Percentiles rank a stretch among this genome's conserved stretches.
Evolutionary conservation across 2,113 vertebrate species (phyloP).

Genomic region (Haplochromis vanheusdeni): DNA sequence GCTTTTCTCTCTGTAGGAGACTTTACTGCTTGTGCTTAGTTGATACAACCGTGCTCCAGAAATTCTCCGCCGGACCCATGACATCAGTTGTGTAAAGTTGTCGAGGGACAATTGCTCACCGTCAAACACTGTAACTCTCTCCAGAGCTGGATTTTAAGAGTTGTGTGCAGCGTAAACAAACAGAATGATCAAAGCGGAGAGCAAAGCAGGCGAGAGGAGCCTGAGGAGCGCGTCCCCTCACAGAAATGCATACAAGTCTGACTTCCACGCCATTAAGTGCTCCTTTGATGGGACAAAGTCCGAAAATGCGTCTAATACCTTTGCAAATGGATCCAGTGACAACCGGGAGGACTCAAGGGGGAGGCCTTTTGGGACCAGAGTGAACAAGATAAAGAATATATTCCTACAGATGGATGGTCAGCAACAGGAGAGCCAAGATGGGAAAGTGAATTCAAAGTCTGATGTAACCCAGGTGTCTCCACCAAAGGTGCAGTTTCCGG

Average conservation of each 20-base stretch:
- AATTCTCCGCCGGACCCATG: constrained; percentile 40
- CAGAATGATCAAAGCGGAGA: constrained; percentile 86
- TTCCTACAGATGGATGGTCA: constrained; percentile 88
- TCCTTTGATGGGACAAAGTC: constrained; percentile 82
- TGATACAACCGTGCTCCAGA: constrained; percentile 39
- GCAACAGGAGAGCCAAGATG: constrained; percentile 76
- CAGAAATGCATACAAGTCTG: constrained; percentile 87
- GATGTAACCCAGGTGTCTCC: constrained; percentile 66
- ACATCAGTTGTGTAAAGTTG: constrained; percentile 28
- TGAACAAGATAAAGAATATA: constrained; percentile 91
- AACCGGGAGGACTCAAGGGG: constrained; percentile 76
- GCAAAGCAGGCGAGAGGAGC: constrained; percentile 82
- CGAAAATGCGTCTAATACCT: constrained; percentile 61
- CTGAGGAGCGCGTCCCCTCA: constrained; percentile 88
- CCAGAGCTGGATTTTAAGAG: not conserved
- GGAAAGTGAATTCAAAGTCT: constrained; percentile 64
- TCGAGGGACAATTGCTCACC: not conserved
- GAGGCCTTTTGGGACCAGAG: constrained; percentile 82
- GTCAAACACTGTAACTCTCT: not conserved
- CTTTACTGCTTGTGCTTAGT: constrained; percentile 26
- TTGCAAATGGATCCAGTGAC: constrained; percentile 78
- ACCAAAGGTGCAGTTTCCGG: constrained; percentile 64
- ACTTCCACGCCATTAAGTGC: constrained; percentile 90
- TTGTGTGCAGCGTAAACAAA: not conserved
- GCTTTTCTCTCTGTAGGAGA: constrained; percentile 42